Percentiles rank a stretch among this genome's conserved stretches.
These are phyloP conservation scores for human (Homo sapiens) DNA, from an alignment of 2,113 vertebrate genomes.

Conservation along the genomic window GRCh38 chr2:88256501-88257000, in stretches of 20 bases:
- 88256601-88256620: too few relatives aligned
- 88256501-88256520: background rate
- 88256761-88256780: background rate
- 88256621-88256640: background rate
- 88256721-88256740: too few relatives aligned
- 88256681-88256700: background rate
- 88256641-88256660: background rate
- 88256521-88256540: background rate
- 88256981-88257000: too few relatives aligned
- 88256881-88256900: too few relatives aligned
- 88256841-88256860: background rate
- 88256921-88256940: too few relatives aligned
- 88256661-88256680: background rate
- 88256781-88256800: background rate
- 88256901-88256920: too few relatives aligned
- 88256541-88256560: background rate
- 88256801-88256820: background rate
- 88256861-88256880: background rate
- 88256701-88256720: background rate
- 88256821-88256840: background rate
- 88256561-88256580: background rate
- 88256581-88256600: accelerated
- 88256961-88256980: too few relatives aligned
- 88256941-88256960: too few relatives aligned
- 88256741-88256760: background rate